Percentiles rank a stretch among this genome's conserved stretches.
These are phyloP conservation scores for Drepana arcuata DNA, from an alignment of 1,140 invertebrate genomes.

Conservation along the genomic window DNA sequence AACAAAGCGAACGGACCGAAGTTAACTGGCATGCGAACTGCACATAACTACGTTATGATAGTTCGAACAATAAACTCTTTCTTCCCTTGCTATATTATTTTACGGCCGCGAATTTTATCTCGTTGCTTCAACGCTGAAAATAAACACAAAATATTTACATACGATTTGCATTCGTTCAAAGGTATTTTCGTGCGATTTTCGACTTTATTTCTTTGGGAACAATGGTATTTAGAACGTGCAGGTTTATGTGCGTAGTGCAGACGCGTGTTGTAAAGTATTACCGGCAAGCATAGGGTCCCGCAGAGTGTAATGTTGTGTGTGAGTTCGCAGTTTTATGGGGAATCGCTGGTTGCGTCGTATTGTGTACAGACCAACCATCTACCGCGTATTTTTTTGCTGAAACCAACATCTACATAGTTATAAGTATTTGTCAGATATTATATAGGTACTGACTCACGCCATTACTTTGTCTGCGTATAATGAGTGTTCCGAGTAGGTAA, in stretches of 20 bases:
- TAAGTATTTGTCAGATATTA: too few relatives aligned
- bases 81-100: slow-evolving; percentile 27
- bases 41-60: slow-evolving; percentile 19
- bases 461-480: too few relatives aligned
- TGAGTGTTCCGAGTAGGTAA: too few relatives aligned
- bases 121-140: slow-evolving; percentile 28
- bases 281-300: slow-evolving; percentile 35
- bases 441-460: too few relatives aligned
- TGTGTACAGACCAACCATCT: slow-evolving; percentile 14
- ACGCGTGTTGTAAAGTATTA: slow-evolving; percentile 34
- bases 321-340: slow-evolving; percentile 29
- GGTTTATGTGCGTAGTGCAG: slow-evolving; percentile 18
- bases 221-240: too few relatives aligned
- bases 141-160: slow-evolving; percentile 29
- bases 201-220: slow-evolving; percentile 16
- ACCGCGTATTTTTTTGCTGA: slow-evolving; percentile 7
- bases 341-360: slow-evolving; percentile 21
- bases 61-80: slow-evolving; percentile 30
- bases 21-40: slow-evolving; percentile 21
- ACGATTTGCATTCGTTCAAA: slow-evolving; percentile 13
- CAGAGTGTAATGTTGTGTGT: slow-evolving; percentile 37
- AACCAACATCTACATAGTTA: too few relatives aligned
- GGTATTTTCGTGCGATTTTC: slow-evolving; percentile 16
- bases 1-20: slow-evolving; percentile 5
- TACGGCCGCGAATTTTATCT: slow-evolving; percentile 37